phyloP scores from a whole-genome alignment of 2,113 vertebrate species.

The Henicopernis longicauda region DNA sequence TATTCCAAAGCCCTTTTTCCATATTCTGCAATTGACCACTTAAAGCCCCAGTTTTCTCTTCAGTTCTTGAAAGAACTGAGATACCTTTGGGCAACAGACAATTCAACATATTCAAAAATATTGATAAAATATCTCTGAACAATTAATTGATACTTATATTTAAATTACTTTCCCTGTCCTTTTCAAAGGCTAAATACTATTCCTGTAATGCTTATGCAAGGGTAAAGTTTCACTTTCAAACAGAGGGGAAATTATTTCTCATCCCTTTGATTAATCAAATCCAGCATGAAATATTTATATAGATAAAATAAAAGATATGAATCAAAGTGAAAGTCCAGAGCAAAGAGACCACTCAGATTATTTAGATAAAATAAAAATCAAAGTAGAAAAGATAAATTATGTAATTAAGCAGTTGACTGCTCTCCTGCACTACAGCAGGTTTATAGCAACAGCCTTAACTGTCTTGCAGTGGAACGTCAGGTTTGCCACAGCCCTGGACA shows the following conservation, averaged over 20 bases:
- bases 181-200: not conserved
- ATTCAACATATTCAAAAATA: not conserved
- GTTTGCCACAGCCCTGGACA: not conserved
- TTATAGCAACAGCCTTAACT: not conserved
- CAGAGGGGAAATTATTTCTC: not conserved
- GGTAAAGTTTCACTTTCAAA: not conserved
- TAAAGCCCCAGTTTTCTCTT: not conserved
- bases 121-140: not conserved
- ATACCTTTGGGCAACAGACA: not conserved
- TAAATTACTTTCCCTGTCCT: not conserved
- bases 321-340: slow-evolving; percentile 6
- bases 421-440: not conserved
- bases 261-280: slow-evolving; percentile 8
- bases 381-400: slow-evolving; percentile 8
- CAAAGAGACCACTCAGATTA: not conserved
- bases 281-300: slow-evolving; percentile 28
- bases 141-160: not conserved
- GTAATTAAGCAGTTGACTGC: not conserved
- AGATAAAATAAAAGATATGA: slow-evolving; percentile 31
- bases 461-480: not conserved
- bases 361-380: slow-evolving; percentile 36
- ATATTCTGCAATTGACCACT: not conserved
- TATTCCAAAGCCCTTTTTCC: not conserved
- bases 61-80: not conserved
- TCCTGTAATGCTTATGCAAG: not conserved